A percentile compares a stretch with the other conserved stretches of the same genome.
phyloP scores from a whole-genome alignment of 2,888 invertebrate genomes.

The Heteromurus nitidus region DNA sequence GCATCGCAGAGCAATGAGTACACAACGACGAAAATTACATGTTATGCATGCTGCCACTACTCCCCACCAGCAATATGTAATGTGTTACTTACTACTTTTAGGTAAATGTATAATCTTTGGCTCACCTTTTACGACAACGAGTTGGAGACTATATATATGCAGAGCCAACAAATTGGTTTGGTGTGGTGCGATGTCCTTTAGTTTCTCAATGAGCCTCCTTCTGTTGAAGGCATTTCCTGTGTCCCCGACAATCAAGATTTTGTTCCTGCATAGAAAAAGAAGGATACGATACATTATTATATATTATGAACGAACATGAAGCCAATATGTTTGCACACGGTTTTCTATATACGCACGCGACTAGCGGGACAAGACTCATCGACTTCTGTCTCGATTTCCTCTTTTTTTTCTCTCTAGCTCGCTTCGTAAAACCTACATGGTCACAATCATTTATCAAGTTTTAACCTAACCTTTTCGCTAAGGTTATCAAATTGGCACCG shows the following conservation, averaged over 20 bases:
- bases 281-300: neutral
- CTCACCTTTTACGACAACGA: slow-evolving; percentile 31
- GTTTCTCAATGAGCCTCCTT: slow-evolving; percentile 39
- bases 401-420: too few species aligned
- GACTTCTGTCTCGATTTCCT: neutral
- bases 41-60: too few species aligned
- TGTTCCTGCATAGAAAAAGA: slow-evolving; percentile 16
- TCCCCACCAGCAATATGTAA: too few species aligned
- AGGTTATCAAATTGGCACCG: slow-evolving; percentile 3
- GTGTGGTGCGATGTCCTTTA: slow-evolving; percentile 41
- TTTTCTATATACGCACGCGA: too few species aligned
- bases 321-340: too few species aligned
- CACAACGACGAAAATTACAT: too few species aligned
- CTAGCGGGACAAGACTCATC: neutral
- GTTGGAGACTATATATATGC: too few species aligned
- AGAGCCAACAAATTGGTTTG: too few species aligned
- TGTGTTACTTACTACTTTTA: neutral
- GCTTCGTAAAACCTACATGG: neutral
- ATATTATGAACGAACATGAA: too few species aligned
- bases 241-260: slow-evolving; percentile 57
- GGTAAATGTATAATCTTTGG: slow-evolving; percentile 12
- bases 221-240: slow-evolving; percentile 64
- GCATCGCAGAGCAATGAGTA: too few species aligned
- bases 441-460: too few species aligned
- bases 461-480: neutral